These are phyloP conservation scores for Oceanodroma tethys DNA, from an alignment of 2,113 vertebrate genomes.

Conservation along the genomic window DNA sequence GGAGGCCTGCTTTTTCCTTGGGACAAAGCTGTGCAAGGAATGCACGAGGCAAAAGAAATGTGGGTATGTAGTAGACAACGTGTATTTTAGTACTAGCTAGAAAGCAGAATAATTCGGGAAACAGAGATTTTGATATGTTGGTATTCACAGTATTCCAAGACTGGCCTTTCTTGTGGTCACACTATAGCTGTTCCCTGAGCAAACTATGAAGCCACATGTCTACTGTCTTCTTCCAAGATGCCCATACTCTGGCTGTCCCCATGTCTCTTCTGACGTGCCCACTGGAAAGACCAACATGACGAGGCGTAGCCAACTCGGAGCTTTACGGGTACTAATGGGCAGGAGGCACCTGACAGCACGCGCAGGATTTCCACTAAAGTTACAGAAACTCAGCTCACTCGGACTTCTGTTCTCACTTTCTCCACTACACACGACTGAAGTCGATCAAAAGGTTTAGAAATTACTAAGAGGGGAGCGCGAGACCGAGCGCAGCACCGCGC, in stretches of 20 bases:
- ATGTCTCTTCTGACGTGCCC: rapidly evolving
- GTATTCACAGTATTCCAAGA: not conserved
- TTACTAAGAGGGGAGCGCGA: not conserved
- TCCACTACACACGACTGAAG: not conserved
- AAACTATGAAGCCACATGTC: not conserved
- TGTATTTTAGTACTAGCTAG: not conserved
- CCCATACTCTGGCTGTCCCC: not conserved
- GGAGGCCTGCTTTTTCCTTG: not conserved
- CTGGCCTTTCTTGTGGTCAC: not conserved
- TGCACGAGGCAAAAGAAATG: not conserved
- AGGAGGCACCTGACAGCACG: not conserved
- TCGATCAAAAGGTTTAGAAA: not conserved
- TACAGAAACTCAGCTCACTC: not conserved
- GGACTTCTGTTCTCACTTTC: not conserved
- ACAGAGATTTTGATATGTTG: not conserved
- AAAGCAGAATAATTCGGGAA: not conserved
- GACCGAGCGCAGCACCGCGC: not conserved
- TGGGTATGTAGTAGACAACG: not conserved
- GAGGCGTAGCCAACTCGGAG: not conserved
- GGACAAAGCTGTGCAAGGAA: not conserved
- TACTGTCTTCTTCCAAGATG: not conserved
- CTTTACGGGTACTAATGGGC: rapidly evolving
- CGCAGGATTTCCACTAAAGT: not conserved
- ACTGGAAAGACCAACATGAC: rapidly evolving
- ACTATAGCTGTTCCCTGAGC: not conserved